Evolutionary conservation across 1,140 invertebrate species (phyloP).

Genomic region (Chymomyza costata): DNA sequence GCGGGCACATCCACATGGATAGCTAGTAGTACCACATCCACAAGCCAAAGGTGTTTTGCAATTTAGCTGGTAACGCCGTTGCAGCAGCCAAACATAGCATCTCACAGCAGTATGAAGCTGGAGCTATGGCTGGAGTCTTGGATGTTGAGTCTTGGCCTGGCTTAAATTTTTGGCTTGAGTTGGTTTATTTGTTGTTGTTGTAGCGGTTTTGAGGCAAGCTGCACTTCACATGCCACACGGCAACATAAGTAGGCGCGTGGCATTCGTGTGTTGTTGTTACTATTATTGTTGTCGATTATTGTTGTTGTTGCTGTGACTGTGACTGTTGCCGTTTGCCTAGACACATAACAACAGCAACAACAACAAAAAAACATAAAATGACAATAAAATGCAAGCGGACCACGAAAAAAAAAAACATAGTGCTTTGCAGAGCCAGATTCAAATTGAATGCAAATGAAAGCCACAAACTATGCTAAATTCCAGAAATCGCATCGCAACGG

Average conservation of each 20-base stretch:
- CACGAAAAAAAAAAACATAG: slow-evolving; percentile 27
- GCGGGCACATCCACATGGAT: slow-evolving; percentile 8
- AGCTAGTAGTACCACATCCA: neutral
- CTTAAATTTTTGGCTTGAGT: slow-evolving; percentile 10
- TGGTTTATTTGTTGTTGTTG: slow-evolving; percentile 42
- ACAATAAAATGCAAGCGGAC: slow-evolving; percentile 59
- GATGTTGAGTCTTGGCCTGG: slow-evolving; percentile 38
- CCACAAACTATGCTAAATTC: slow-evolving; percentile 74
- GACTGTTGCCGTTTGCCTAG: slow-evolving; percentile 30
- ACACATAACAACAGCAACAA: slow-evolving; percentile 45
- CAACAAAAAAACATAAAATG: slow-evolving; percentile 58
- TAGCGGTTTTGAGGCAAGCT: slow-evolving; percentile 37
- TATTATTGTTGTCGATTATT: slow-evolving; percentile 71
- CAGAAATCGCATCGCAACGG: slow-evolving; percentile 68
- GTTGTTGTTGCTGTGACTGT: slow-evolving; percentile 43
- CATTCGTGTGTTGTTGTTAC: slow-evolving; percentile 72
- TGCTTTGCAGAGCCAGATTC: slow-evolving; percentile 42
- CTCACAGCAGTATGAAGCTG: slow-evolving; percentile 17
- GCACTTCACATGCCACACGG: slow-evolving; percentile 71
- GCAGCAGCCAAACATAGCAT: slow-evolving; percentile 41
- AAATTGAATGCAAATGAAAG: slow-evolving; percentile 75
- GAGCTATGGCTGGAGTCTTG: slow-evolving; percentile 21
- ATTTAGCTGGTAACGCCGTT: slow-evolving; percentile 63
- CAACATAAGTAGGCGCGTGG: slow-evolving; percentile 74
- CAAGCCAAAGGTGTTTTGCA: slow-evolving; percentile 60